Conservation (phyloP, 2,888 invertebrate genomes). For the Dromius quadrimaculatus region DNA sequence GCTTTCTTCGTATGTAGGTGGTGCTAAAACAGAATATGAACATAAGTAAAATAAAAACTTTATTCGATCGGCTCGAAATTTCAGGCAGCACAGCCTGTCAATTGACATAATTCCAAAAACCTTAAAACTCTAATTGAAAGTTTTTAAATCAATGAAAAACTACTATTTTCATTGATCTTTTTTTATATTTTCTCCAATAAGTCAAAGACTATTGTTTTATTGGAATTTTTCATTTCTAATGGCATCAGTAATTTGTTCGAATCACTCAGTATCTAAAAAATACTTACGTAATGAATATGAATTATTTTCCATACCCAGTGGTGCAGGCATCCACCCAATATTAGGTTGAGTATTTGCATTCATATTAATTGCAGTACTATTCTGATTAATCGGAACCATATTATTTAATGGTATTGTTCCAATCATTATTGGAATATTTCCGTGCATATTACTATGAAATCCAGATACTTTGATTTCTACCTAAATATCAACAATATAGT, state of each 20-base stretch:
- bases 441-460: slow-evolving; percentile 75
- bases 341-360: slow-evolving; percentile 54
- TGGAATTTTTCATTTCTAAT: neutral
- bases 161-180: too few species aligned
- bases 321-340: slow-evolving; percentile 57
- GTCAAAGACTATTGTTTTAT: too few species aligned
- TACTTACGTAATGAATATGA: slow-evolving; percentile 70
- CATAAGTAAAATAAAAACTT: too few species aligned
- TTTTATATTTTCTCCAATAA: too few species aligned
- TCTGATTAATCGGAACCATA: slow-evolving; percentile 64
- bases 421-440: slow-evolving; percentile 76
- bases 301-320: slow-evolving; percentile 58
- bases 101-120: too few species aligned
- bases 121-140: too few species aligned
- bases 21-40: slow-evolving; percentile 66
- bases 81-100: too few species aligned
- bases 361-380: slow-evolving; percentile 57
- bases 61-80: too few species aligned
- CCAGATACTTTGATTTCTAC: slow-evolving; percentile 75
- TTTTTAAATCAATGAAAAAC: too few species aligned
- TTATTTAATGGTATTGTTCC: slow-evolving; percentile 80
- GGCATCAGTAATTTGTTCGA: neutral
- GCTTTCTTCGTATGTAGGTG: slow-evolving; percentile 76
- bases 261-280: neutral
- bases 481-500: slow-evolving; percentile 64